Evolutionary conservation across 2,888 invertebrate genomes (phyloP), one percentile per base, ranked within the genome.

Genomic region (Pseudococcus viburni): DNA sequence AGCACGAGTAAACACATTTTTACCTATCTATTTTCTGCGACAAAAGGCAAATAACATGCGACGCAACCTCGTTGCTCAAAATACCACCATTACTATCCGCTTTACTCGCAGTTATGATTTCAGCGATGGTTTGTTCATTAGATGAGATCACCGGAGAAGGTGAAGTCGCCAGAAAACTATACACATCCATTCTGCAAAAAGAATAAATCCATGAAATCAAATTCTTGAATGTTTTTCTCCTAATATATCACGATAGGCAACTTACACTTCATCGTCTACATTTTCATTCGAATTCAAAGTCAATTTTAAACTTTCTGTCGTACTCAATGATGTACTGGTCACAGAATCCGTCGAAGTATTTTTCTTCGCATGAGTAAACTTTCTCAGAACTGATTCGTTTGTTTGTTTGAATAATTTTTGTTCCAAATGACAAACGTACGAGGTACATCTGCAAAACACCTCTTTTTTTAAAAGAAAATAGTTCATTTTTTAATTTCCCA

Each of bases 341-440:
- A 51, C 26, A 77, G 12, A 0, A 1, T 85, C 88, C 1, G n/a
- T 59, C 4, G 8, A 9, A 1, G 17, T 68, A 42, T 51, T 77
- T 48, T 85, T 88, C 48, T 88, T 88, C 8, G 19, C 2, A n/a
- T 48, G 83, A 55, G 88, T 83, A 51, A 88, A 83, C 42, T 88
- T 88, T 59, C 88, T 80, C 46, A 88, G 51, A 17, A 88, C 86
- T 19, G 89, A 87, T 19, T 83, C 85, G 51, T 95, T 95, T 90
- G 96, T 96, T 90, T 95, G 95, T 42, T 97, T 97, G 90, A 98
- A 98, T 90, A 97, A 94, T 0, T 95, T 95, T 91, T 98, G 97
- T 91, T 99, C 99, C 91, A 98, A 92, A 91, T 96, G 96, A 6
- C 97, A 96, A 8, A 98, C 96, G 91, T 98, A 98, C 64, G 98